Conservation (phyloP, 1,140 invertebrate species). For the Caenorhabditis remanei region DNA sequence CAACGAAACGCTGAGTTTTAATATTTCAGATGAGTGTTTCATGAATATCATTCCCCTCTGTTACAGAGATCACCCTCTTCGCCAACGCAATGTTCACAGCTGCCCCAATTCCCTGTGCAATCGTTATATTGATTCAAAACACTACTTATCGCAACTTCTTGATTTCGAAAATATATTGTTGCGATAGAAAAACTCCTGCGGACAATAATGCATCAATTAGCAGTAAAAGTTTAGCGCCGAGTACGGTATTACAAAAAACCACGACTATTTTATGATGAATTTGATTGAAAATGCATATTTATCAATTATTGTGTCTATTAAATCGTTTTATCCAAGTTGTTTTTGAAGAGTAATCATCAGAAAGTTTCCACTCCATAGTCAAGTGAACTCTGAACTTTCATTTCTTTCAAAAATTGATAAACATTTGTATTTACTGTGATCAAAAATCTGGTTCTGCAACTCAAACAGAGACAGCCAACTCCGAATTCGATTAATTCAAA, state of each 20-base stretch:
- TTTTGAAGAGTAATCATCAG: no score
- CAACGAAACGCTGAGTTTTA: no score
- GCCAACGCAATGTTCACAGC: slow-evolving; percentile 16
- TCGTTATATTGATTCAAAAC: background rate
- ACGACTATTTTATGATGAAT: background rate
- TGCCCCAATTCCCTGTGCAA: background rate
- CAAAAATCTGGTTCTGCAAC: no score
- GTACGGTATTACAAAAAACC: background rate
- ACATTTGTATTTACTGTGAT: no score
- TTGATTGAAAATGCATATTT: no score
- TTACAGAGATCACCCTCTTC: background rate
- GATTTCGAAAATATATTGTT: background rate
- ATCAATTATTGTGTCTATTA: no score
- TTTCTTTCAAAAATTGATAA: no score
- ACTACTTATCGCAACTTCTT: background rate
- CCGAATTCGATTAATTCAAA: no score
- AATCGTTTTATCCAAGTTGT: no score
- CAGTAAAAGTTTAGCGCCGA: slow-evolving; percentile 1
- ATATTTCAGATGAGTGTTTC: background rate
- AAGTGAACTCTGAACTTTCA: no score
- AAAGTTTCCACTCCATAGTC: no score
- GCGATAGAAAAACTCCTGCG: background rate
- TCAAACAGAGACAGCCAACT: no score
- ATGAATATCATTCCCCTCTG: background rate
- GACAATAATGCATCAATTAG: background rate